Base-by-base conservation (phyloP, 2,797 vertebrate species). In the Ceyx erithaca region DNA sequence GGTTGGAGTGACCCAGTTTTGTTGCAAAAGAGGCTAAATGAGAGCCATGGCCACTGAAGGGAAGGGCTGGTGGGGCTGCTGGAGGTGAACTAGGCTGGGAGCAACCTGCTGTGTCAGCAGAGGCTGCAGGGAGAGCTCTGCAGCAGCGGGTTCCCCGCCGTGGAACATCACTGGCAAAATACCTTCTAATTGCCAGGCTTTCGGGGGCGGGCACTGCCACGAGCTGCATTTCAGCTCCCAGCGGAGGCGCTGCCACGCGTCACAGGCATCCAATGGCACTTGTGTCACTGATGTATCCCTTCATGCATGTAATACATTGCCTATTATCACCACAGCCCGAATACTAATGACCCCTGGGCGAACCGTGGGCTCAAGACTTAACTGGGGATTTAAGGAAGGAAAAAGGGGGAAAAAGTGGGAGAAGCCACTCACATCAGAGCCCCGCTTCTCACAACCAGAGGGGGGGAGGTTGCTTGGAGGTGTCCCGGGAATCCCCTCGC, bases 121-220 rank as follows among this genome's bases (percentile, higher is more conserved):
- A 48, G 46, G 30, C 41, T 71, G 61, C 72, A 46, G 3, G 2
- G 66, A 40, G 30, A 62, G 26, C 33, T 80, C 20, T 43, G 41
- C 67, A 64, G 85, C 35, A 76, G 61, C 0, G 2, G 52, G 76
- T 96, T 96, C 94, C 96, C 97, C 3, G 7, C 55, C 3, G 11
- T 68, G 49, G 75, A 79, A 69, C 90, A 51, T 81, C 90, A 73
- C 3, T 91, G 71, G 21, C 87, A 85, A 82, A 95, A 92, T 69
- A 81, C 79, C 81, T 94, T 95, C 96, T 96, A 97, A 96, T 95
- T 97, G 96, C 96, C 95, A 87, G 88, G 93, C 94, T 87, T 95
- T 93, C 95, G 93, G 94, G 86, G 95, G 66, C 61, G 52, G 64
- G 57, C 2, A 2, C 75, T 7, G 2, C 22, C 71, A 23, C 0